phyloP scores from a whole-genome alignment of 2,888 invertebrate species.

The Orthosia incerta region DNA sequence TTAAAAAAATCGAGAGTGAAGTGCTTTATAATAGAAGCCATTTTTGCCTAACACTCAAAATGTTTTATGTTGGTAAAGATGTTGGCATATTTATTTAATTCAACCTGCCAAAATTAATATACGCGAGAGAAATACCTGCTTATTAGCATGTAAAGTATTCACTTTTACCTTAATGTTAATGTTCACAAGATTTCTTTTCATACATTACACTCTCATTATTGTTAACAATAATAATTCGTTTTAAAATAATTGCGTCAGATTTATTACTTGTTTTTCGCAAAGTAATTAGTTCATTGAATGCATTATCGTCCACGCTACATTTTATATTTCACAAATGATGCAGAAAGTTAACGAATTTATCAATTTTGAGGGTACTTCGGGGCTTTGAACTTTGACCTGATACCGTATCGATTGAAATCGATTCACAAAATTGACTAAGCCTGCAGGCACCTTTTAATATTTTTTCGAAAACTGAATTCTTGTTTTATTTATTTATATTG shows the following conservation, averaged over 20 bases:
- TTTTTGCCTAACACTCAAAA: neutral
- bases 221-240: slow-evolving; percentile 21
- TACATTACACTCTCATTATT: slow-evolving; percentile 26
- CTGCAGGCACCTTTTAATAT: neutral
- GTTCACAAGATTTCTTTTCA: slow-evolving; percentile 25
- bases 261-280: slow-evolving; percentile 18
- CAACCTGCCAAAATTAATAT: neutral
- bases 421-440: neutral
- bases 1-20: neutral
- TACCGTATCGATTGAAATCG: slow-evolving; percentile 3
- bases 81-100: neutral
- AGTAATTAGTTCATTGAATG: slow-evolving; percentile 3
- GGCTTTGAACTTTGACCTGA: neutral
- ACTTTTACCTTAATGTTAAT: slow-evolving; percentile 8
- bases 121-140: neutral
- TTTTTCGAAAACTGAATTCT: neutral
- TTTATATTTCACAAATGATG: slow-evolving; percentile 1
- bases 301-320: neutral
- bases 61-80: neutral
- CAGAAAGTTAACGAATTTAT: neutral
- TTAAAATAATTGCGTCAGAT: slow-evolving; percentile 10
- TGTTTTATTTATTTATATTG: slow-evolving; percentile 3
- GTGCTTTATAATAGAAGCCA: neutral
- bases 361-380: neutral
- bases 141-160: slow-evolving; percentile 12